These are phyloP conservation scores for Polia nebulosa DNA, from an alignment of 2,888 invertebrate species.

Conservation along the genomic window DNA sequence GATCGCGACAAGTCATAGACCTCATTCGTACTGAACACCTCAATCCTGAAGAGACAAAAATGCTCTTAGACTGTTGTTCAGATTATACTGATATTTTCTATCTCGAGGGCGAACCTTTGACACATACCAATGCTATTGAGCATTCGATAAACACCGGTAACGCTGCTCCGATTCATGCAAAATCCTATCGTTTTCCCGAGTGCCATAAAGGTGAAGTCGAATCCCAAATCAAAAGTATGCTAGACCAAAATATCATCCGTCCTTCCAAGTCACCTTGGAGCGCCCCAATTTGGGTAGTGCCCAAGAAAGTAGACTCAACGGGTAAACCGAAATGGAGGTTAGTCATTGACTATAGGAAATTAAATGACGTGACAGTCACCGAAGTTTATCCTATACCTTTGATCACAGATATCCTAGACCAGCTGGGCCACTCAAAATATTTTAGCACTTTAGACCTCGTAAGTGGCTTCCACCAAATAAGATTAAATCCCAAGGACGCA, in stretches of 20 bases:
- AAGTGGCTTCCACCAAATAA: constrained; percentile 2
- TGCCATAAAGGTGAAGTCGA: constrained; percentile 9
- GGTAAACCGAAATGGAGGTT: constrained; percentile 9
- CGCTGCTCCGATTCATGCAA: background rate
- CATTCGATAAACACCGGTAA: background rate
- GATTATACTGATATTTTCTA: constrained; percentile 4
- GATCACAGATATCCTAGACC: constrained; percentile 15
- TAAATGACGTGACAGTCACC: constrained; percentile 15
- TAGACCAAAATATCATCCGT: constrained; percentile 1
- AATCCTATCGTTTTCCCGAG: constrained; percentile 1
- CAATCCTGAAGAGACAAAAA: constrained; percentile 10
- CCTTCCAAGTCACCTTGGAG: constrained; percentile 12
- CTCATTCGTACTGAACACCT: constrained; percentile 12
- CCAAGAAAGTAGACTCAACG: constrained; percentile 12
- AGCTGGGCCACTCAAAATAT: constrained; percentile 14
- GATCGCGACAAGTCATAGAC: constrained; percentile 9
- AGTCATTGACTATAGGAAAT: constrained; percentile 11
- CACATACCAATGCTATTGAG: constrained; percentile 2
- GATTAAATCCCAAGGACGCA: constrained; percentile 3
- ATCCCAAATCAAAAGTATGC: constrained; percentile 5
- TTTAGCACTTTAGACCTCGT: constrained; percentile 11
- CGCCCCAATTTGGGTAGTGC: constrained; percentile 1
- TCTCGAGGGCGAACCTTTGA: background rate
- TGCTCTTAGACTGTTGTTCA: constrained; percentile 7
- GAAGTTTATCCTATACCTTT: constrained; percentile 16